Conservation (phyloP, 2,888 invertebrate species). For the Ferdinandea cuprea region DNA sequence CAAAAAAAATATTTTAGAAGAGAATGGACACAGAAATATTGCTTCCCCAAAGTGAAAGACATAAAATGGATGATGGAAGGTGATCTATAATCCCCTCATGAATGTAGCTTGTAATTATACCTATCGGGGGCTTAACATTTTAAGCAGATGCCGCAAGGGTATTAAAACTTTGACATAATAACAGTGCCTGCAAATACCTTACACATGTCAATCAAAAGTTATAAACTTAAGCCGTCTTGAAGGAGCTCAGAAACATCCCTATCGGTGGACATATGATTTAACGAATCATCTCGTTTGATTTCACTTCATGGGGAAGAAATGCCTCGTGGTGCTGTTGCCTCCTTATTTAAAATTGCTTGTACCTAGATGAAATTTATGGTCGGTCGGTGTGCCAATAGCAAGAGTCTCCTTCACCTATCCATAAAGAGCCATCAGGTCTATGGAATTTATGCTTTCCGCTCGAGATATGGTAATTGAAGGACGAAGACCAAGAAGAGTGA, state of each 20-base stretch:
- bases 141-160: constrained; percentile 47
- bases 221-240: constrained; percentile 45
- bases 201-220: constrained; percentile 66
- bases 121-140: constrained; percentile 40
- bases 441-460: constrained; percentile 58
- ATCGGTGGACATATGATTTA: constrained; percentile 48
- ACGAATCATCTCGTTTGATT: constrained; percentile 55
- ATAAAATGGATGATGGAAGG: constrained; percentile 36
- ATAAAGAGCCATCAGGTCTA: constrained; percentile 12
- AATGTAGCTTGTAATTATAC: constrained; percentile 39
- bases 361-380: constrained; percentile 5
- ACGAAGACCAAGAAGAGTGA: background rate
- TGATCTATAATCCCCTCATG: constrained; percentile 46
- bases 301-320: constrained; percentile 34
- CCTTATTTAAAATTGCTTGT: constrained; percentile 41
- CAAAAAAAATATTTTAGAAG: no score
- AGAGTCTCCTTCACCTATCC: constrained; percentile 13
- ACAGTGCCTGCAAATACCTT: constrained; percentile 46
- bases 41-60: constrained; percentile 45
- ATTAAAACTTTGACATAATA: constrained; percentile 68
- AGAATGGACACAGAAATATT: constrained; percentile 39
- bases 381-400: constrained; percentile 34
- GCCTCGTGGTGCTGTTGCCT: background rate
- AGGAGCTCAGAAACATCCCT: constrained; percentile 14
- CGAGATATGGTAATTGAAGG: constrained; percentile 51